Base-by-base conservation (phyloP, 23 tunicate genomes). In the Styela clava region DNA sequence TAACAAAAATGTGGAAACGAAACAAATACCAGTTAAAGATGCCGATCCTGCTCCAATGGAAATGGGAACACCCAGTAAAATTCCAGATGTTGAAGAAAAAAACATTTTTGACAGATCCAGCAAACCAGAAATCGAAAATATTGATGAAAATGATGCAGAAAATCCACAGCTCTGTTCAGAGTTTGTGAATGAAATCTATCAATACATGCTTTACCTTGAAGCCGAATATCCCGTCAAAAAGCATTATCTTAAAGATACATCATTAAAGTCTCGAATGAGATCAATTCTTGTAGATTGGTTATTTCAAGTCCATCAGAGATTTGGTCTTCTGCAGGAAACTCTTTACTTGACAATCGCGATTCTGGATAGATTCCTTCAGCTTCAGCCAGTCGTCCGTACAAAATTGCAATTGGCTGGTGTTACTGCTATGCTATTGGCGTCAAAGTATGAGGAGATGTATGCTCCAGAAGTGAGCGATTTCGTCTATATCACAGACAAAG, bases 361-460 rank as follows among this genome's bases (percentile, higher is more conserved):
- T 34, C 31, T 96, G 82, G 99, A 96, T 63, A 63, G 94, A 26
- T 96, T 81, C 84, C 64, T 96, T 31, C 94, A 87, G 83, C 89
- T 93, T 72, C 34, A 76, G 56, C 89, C 83, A 9, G 88, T 87
- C 22, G 85, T 91, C 7, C 77, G 87, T 69, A 79, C 88, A 35
- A 84, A 95, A 69, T 73, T 96, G 28, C 99, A 96, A 52, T 72
- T 96, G 28, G 92, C 78, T 70, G 99, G 99, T 34, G 93, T 96
- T n/a, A 91, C 99, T 24, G 94, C 99, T 5, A 96, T 96, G 99
- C 82, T 88, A 34, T 2, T 96, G 3, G 97, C 99, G 5, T 86
- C 88, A 26, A 96, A 96, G 72, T 96, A 96, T 74, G 99, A 96
- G 78, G 99, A 96, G 80, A 96, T 96, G 92, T 91, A 91, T 78